phyloP scores from a whole-genome alignment of 92 coral and sea anemone species.

The Zoanthus sansibaricus region DNA sequence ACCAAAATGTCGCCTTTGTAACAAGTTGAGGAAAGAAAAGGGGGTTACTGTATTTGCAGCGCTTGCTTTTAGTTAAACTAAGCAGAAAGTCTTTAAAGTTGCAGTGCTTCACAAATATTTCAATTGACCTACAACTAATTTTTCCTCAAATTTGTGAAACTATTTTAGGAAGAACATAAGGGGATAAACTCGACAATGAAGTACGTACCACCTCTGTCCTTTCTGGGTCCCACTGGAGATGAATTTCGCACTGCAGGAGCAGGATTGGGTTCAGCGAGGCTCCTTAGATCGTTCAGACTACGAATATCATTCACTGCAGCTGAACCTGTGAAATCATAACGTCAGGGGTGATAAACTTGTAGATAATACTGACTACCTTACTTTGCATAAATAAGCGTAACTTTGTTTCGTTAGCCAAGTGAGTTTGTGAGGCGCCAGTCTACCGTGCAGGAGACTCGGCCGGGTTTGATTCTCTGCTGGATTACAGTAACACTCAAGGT shows the following conservation, averaged over 20 bases:
- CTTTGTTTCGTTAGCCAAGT: too few relatives aligned
- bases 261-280: slow-evolving; percentile 28
- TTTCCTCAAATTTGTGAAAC: background rate
- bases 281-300: slow-evolving; percentile 40
- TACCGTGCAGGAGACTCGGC: too few relatives aligned
- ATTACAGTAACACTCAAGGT: too few relatives aligned
- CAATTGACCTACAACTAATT: background rate
- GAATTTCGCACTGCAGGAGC: background rate
- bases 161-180: background rate
- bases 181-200: background rate
- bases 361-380: background rate
- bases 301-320: slow-evolving; percentile 32
- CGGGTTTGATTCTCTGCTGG: too few relatives aligned
- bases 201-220: slow-evolving; percentile 35
- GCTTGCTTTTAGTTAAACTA: too few relatives aligned
- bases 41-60: too few relatives aligned
- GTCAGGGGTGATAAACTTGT: too few relatives aligned
- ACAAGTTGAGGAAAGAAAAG: too few relatives aligned
- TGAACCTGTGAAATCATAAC: slow-evolving; percentile 12
- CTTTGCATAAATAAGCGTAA: background rate
- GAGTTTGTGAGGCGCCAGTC: too few relatives aligned
- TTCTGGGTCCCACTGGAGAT: slow-evolving; percentile 29
- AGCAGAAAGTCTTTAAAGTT: too few relatives aligned
- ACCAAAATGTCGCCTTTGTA: too few relatives aligned
- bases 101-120: background rate